Evolutionary conservation across 1,140 invertebrate species (phyloP).

Genomic region (Drosophila pandora): DNA sequence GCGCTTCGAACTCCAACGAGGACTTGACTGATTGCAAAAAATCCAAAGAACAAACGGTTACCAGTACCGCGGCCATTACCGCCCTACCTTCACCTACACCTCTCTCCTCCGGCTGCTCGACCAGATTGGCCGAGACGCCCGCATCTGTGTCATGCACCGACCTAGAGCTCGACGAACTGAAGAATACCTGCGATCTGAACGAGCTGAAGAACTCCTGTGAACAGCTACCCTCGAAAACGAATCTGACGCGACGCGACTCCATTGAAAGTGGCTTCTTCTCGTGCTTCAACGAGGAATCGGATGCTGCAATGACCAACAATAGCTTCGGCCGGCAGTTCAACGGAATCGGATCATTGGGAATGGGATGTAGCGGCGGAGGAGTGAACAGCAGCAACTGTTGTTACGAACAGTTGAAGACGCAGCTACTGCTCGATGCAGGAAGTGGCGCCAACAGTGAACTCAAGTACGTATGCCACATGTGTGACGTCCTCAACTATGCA

Average conservation of each 20-base stretch:
- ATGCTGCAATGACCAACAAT: constrained; percentile 67
- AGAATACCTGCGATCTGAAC: constrained; percentile 54
- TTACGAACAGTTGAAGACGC: constrained; percentile 76
- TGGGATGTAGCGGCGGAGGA: constrained; percentile 42
- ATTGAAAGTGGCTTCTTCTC: constrained; percentile 96
- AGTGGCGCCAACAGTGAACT: constrained; percentile 61
- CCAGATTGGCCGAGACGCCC: constrained; percentile 41
- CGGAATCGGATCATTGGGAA: constrained; percentile 55
- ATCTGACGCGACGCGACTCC: constrained; percentile 89
- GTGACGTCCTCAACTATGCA: neutral
- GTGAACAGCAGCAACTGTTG: constrained; percentile 64
- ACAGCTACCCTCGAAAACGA: constrained; percentile 64
- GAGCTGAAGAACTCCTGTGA: constrained; percentile 68
- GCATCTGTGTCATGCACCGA: constrained; percentile 54
- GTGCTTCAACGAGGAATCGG: constrained; percentile 90
- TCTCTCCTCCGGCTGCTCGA: constrained; percentile 15
- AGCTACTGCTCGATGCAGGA: constrained; percentile 84
- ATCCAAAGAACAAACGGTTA: constrained; percentile 43
- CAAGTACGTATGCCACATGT: constrained; percentile 52
- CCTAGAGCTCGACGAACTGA: constrained; percentile 59
- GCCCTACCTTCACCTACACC: constrained; percentile 33
- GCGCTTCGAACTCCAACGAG: constrained; percentile 41
- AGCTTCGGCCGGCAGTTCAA: constrained; percentile 67
- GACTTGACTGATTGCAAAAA: constrained; percentile 55
- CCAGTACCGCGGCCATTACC: constrained; percentile 18